Evolutionary conservation across 2,113 vertebrate genomes (phyloP), one percentile per base, ranked within the genome.

Genomic region (Aspidoscelis tigris): DNA sequence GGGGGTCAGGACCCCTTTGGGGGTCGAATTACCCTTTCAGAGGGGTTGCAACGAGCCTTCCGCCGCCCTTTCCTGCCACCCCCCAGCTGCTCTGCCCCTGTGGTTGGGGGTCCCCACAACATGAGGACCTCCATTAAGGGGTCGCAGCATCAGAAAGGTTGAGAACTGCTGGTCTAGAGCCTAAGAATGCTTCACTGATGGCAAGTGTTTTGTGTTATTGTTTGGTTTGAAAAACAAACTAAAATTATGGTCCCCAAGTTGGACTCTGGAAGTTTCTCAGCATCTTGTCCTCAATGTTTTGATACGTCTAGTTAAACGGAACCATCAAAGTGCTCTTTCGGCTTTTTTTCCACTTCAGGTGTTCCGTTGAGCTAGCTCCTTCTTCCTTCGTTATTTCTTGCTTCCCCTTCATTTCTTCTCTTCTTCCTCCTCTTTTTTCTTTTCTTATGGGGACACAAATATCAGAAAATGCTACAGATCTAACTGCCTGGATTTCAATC

Each of bases 401-500:
- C 53, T 16, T 80, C 87, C 76, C 39, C 14, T 21, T 61, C 10
- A 4, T 61, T 61, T 18, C 58, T 16, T 16, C 58, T 61, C 18
- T 14, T 20, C 4, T 18, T 39, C 18, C 11, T 41, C n/a, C 16
- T 16, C 58, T 61, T 61, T 55, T 70, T 53, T 11, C 66, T 83
- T 82, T 88, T 91, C 87, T 88, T 5, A 21, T 61, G 65, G 84
- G 70, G 76, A 76, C 33, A 26, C 85, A 2, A 77, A 69, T 1
- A 85, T 84, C 88, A 91, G 89, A 83, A 78, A 65, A 79, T 75
- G 84, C 41, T 9, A 84, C 5, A 2, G 55, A 76, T 86, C 65
- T 2, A 2, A 71, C 65, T 86, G 53, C 81, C 85, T 82, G 21
- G 87, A 91, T 89, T 86, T 75, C 80, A 26, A 80, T 88, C 88